These are phyloP conservation scores for Benitochromis conjunctus DNA, from an alignment of 2,113 vertebrate species.

Conservation along the genomic window DNA sequence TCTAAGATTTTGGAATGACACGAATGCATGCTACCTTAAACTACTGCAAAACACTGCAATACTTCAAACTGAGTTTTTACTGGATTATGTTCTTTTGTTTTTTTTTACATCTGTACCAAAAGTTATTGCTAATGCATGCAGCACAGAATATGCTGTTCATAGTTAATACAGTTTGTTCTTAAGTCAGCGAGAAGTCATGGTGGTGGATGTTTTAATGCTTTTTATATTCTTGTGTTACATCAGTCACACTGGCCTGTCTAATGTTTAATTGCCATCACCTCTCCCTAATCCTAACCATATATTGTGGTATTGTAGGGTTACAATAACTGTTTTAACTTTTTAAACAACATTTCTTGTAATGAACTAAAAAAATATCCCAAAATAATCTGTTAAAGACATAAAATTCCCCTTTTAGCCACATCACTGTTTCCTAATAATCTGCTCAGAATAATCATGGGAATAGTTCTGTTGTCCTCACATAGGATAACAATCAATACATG, in stretches of 20 bases:
- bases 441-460: not conserved
- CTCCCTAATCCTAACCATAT: not conserved
- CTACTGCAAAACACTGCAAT: not conserved
- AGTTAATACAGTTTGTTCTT: not conserved
- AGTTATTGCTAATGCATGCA: not conserved
- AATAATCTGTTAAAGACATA: not conserved
- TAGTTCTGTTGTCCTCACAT: not conserved
- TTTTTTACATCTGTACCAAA: not conserved
- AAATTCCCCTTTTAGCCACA: not conserved
- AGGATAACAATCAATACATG: not conserved
- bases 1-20: not conserved
- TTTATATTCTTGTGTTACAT: not conserved
- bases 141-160: not conserved
- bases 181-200: not conserved
- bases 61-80: not conserved
- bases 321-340: accelerated
- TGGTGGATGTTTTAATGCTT: not conserved
- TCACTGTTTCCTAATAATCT: not conserved
- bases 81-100: too few relatives aligned
- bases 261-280: not conserved
- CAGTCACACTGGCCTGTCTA: not conserved
- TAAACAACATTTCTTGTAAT: not conserved
- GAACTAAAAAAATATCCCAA: not conserved
- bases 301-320: too few relatives aligned
- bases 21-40: not conserved